Percentiles rank a stretch among this genome's conserved stretches.
Evolutionary conservation across 2,113 vertebrate species (phyloP).

Genomic region (Conger conger): DNA sequence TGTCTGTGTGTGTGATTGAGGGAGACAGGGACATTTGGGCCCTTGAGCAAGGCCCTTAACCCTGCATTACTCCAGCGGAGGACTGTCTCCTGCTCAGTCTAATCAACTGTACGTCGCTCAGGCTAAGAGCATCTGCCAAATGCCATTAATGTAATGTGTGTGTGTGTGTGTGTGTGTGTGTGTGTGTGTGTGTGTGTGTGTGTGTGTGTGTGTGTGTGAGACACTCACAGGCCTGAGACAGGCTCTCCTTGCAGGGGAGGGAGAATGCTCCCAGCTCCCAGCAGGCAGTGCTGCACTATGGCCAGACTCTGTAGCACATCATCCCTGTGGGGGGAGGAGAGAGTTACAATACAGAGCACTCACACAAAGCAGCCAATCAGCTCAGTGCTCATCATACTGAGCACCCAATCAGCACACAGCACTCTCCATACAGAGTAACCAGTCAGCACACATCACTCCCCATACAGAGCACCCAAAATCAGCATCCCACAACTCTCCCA

Average conservation of each 20-base stretch:
- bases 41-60: no score
- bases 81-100: no score
- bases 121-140: no score
- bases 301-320: slow-evolving; percentile 92
- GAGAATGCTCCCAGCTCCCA: slow-evolving; percentile 89
- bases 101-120: no score
- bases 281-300: slow-evolving; percentile 91
- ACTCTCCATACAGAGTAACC: neutral
- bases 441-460: no score
- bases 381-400: neutral
- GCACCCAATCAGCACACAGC: neutral
- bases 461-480: no score
- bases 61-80: no score
- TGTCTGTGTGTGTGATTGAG: neutral
- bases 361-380: neutral
- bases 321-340: slow-evolving; percentile 72
- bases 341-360: slow-evolving; percentile 2
- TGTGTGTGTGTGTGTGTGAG: slow-evolving; percentile 1
- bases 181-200: neutral
- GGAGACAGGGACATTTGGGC: no score
- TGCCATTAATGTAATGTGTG: no score
- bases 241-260: slow-evolving; percentile 86
- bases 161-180: neutral
- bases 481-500: neutral
- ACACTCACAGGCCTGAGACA: slow-evolving; percentile 85